Conservation (phyloP, 2,113 vertebrate species). For the Proterorhinus semilunaris region DNA sequence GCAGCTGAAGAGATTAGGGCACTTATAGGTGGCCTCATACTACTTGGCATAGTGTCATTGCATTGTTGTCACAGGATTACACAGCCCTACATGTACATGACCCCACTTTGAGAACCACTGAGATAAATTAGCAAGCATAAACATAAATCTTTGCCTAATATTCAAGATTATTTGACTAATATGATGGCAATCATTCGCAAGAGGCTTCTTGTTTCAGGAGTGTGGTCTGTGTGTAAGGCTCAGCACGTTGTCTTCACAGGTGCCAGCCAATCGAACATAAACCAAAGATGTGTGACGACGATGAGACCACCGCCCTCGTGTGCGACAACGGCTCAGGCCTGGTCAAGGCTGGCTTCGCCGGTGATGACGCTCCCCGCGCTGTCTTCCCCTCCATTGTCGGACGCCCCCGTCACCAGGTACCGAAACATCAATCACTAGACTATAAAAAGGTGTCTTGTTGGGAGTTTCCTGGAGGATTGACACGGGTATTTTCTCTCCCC, state of each 20-base stretch:
- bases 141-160: no score
- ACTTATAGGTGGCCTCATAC: constrained; percentile 33
- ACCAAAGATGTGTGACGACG: constrained; percentile 93
- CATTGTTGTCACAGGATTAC: constrained; percentile 23
- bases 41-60: constrained; percentile 23
- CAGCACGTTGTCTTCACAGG: constrained; percentile 1
- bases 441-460: not conserved
- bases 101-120: not conserved
- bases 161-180: no score
- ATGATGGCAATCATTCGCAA: no score
- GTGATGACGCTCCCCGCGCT: constrained; percentile 94
- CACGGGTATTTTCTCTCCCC: constrained; percentile 13
- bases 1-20: constrained; percentile 50
- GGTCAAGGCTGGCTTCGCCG: constrained; percentile 97
- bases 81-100: not conserved
- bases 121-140: no score
- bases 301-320: constrained; percentile 94
- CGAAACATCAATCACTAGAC: not conserved
- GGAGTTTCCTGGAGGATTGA: constrained; percentile 19
- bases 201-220: no score
- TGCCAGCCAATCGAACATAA: constrained; percentile 60
- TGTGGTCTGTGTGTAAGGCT: no score
- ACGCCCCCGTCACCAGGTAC: constrained; percentile 95
- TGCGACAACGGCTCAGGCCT: constrained; percentile 98
- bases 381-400: constrained; percentile 99